phyloP scores from a whole-genome alignment of 2,113 vertebrate genomes.

The Meriones unguiculatus region DNA sequence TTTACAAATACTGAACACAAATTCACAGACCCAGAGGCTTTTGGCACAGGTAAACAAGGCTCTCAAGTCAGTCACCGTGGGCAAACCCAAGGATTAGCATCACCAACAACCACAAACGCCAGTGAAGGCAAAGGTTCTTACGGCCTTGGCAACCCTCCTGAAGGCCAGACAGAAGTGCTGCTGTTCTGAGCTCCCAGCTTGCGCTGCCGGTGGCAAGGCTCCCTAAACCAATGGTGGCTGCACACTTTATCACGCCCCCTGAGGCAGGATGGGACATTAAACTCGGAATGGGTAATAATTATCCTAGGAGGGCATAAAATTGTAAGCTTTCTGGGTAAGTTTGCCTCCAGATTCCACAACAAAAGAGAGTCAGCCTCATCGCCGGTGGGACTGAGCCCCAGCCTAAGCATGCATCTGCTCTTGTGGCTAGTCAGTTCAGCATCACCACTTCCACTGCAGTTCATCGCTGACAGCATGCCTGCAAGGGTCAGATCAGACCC shows the following conservation, averaged over 20 bases:
- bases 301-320: neutral
- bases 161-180: neutral
- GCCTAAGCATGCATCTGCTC: no score
- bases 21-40: neutral
- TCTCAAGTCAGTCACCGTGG: neutral
- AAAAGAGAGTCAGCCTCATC: neutral
- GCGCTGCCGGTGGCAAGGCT: neutral
- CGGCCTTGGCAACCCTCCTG: neutral
- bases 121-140: neutral
- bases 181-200: neutral
- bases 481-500: neutral
- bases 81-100: neutral
- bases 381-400: fast-evolving
- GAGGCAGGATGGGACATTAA: neutral
- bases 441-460: neutral
- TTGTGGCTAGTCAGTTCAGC: neutral
- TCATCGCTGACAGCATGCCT: neutral
- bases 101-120: neutral
- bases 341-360: neutral
- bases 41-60: neutral
- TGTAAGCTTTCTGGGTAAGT: neutral
- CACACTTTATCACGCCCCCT: neutral
- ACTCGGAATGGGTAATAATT: neutral
- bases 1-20: neutral
- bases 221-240: neutral